Base-by-base conservation (phyloP, 2,888 invertebrate genomes). In the Erebia epiphron region DNA sequence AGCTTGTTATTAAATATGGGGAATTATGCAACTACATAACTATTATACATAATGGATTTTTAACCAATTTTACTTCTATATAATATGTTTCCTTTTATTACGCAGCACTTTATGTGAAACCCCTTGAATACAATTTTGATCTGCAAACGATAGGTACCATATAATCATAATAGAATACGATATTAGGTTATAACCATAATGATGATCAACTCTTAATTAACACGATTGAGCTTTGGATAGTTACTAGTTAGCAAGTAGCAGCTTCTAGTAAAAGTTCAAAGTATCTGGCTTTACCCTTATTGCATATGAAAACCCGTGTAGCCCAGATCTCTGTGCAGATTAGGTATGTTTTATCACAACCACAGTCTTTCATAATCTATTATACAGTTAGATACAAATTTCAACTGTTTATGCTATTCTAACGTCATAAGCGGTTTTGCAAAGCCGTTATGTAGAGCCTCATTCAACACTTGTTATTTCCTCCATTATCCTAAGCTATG, bases 371-470 rank as follows among this genome's bases (percentile, higher is more conserved):
- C 54, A 35, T 65, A 65, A 56, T 41, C 16, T 56, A 43, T 43
- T 57, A 13, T 58, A 49, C 49, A 57, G 67, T 67, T 67, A 57
- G 43, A 66, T 14, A 52, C 52, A 65, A 67, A 49, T 67, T 54
- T 66, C 67, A 50, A 50, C 50, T 46, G 69, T 69, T 66, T 63
- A 52, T 62, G 67, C 65, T 60, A 71, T 71, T 73, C 68, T 62
- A 69, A 72, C 64, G 56, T 68, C 72, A 75, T 74, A 75, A 73
- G 67, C 68, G 69, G 68, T 75, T 75, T 63, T 72, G 69, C 70
- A 73, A 54, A 71, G 75, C 89, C 90, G 90, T 89, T 90, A 90
- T 82, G 79, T 82, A 82, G 83, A 86, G 83, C 82, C 83, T 86
- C 86, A 85, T 83, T 85, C 84, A 80, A 82, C 82, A 79, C 83